Base-by-base conservation (phyloP, 2,888 invertebrate species). In the Melanophora roralis region DNA sequence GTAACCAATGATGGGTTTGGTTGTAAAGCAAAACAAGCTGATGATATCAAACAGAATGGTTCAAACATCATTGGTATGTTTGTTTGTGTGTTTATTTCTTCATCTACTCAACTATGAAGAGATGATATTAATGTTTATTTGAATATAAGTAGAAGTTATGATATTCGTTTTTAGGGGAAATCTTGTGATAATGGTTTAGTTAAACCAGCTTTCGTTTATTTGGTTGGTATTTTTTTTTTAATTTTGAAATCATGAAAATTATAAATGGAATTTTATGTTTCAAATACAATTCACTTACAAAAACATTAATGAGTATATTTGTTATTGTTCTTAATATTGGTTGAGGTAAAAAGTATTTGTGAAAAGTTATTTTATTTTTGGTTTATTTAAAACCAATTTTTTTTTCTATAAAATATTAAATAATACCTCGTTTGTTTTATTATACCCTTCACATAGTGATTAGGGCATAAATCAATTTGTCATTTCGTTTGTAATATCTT, bases 191-290 rank as follows among this genome's bases (percentile, higher is more conserved):
- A 43, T 43, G 71, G 21, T 34, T 65, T 71, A 47, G 45, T 69
- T 65, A 38, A 32, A 11, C 7, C 65, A 21, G 43, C 59, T 55
- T 43, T 40, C 47, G 27, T 27, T 27, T 6, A 2, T 71, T 72
- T 59, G 36, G 47, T 47, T 64, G 53, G 45, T 38, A 23, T 59
- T 3, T 27, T 27, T 27, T 27, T 27, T 27, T 76, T 64, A 45
- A 47, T 60, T 43, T 73, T 45, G 47, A 59, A 72, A 53, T 51
- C 62, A 62, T 59, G 16, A 72, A 62, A 80, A 68, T 75, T 76
- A 64, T 72, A 76, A 80, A 80, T 68, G 80, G 62, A 76, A 64
- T 67, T 72, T 67, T 38, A 53, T 67, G 62, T 71, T 78, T 69
- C 74, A 72, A 57, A 76, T 68, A 72, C 47, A 75, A 71, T 62